Evolutionary conservation across 2,113 vertebrate genomes (phyloP), one percentile per base, ranked within the genome.

Genomic region (Xenus cinereus): DNA sequence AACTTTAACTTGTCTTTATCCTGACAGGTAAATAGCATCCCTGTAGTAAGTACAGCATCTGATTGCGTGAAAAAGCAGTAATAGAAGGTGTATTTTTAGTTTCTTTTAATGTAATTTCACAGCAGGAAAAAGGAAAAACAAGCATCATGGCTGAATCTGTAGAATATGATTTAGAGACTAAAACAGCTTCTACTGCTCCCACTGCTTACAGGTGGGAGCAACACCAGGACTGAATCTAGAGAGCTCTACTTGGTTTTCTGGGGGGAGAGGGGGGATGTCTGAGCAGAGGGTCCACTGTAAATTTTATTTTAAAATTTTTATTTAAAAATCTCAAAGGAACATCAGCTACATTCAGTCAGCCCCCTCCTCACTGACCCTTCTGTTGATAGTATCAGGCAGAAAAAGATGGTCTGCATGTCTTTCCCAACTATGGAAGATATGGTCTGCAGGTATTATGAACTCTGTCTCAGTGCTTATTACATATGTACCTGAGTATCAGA

Each of bases 11-110:
- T 86, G 46, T 77, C 54, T 93, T 94, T 72, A 59, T 10, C 23
- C 43, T 96, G 90, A 90, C 66, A 92, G 73, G 73, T 68, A 96
- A 96, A 97, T 95, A 97, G 89, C 76, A 91, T 76, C 73, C 53
- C 57, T 84, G 22, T 33, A 84, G 39, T 43, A 86, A 80, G 59
- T 53, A 74, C 37, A 81, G 19, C 59, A 90, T 26, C 68, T 86
- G 46, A 66, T 51, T 90, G 68, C 14, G 1, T 90, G 90, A 77
- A 88, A 93, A 96, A 94, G 30, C 37, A 28, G 16, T 56, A 59
- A 77, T 10, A 90, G 20, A 59, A 69, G 43, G 9, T 37, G 4
- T 74, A 74, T 81, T 95, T 93, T 95, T 88, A 66, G 14, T 46
- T 88, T 77, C 45, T 59, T 91, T 74, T 88, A 78, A 95, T 64